Percentiles rank a stretch among this genome's conserved stretches.
These are phyloP conservation scores for Phylloscopus trochiloides DNA, from an alignment of 2,113 vertebrate genomes.

Conservation along the genomic window DNA sequence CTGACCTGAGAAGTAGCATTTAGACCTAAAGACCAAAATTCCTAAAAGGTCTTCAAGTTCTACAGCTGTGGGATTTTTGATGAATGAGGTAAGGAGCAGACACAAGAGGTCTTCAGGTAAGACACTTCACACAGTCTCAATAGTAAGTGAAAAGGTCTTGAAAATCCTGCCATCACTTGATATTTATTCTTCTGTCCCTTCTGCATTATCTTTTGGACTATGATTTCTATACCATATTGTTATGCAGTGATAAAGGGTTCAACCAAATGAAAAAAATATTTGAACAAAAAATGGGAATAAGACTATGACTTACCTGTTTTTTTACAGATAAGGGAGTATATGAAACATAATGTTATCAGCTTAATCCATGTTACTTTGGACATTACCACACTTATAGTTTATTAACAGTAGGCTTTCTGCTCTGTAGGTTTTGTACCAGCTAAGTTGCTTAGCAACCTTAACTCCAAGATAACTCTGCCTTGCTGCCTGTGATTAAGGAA, in stretches of 20 bases:
- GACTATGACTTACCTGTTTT: neutral
- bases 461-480: constrained; percentile 36
- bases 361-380: neutral
- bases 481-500: constrained; percentile 38
- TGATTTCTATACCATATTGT: neutral
- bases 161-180: neutral
- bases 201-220: neutral
- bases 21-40: neutral
- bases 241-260: neutral
- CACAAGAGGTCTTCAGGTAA: neutral
- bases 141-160: neutral
- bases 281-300: neutral
- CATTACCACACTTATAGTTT: neutral
- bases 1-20: neutral
- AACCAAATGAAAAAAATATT: neutral
- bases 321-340: neutral
- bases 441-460: constrained; percentile 60
- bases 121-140: neutral
- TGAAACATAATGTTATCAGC: neutral
- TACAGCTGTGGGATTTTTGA: neutral
- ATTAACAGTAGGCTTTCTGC: constrained; percentile 2
- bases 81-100: neutral
- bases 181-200: neutral
- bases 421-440: constrained; percentile 7
- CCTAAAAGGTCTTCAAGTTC: neutral